A percentile compares a stretch with the other conserved stretches of the same genome.
Conservation (phyloP, 2,113 vertebrate genomes). For the Centropus bengalensis region DNA sequence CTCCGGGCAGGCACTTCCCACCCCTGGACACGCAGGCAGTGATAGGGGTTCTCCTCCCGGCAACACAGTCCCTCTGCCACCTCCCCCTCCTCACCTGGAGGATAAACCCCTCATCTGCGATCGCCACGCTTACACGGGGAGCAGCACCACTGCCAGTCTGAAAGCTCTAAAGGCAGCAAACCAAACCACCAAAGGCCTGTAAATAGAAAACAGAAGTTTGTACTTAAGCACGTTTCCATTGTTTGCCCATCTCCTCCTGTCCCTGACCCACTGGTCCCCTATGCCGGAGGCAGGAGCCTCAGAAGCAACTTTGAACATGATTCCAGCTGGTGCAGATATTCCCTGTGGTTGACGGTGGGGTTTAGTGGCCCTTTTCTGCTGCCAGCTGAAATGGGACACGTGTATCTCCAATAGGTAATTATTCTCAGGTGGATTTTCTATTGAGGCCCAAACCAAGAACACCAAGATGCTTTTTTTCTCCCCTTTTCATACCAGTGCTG, state of each 20-base stretch:
- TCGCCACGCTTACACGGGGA: rapidly evolving
- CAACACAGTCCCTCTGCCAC: no score
- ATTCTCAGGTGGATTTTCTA: neutral
- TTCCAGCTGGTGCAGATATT: rapidly evolving
- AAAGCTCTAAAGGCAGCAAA: neutral
- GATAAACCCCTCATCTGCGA: neutral
- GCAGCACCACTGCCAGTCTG: neutral
- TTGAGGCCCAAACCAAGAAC: neutral
- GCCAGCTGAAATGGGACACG: neutral
- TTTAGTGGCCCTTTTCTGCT: neutral
- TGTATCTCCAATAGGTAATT: neutral
- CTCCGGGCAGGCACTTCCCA: rapidly evolving
- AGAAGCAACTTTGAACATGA: neutral
- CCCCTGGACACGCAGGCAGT: rapidly evolving
- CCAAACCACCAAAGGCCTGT: neutral
- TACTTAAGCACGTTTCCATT: neutral
- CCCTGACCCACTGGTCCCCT: rapidly evolving
- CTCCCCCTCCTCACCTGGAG: no score
- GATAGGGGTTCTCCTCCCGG: rapidly evolving
- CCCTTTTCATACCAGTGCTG: neutral
- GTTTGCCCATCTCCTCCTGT: neutral
- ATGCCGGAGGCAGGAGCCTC: neutral
- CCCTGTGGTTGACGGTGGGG: neutral
- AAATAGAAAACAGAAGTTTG: neutral
- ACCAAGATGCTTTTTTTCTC: neutral